Percentiles rank a stretch among this genome's conserved stretches.
Evolutionary conservation across 2,888 invertebrate species (phyloP).

Genomic region (Chrysolina oricalcia): DNA sequence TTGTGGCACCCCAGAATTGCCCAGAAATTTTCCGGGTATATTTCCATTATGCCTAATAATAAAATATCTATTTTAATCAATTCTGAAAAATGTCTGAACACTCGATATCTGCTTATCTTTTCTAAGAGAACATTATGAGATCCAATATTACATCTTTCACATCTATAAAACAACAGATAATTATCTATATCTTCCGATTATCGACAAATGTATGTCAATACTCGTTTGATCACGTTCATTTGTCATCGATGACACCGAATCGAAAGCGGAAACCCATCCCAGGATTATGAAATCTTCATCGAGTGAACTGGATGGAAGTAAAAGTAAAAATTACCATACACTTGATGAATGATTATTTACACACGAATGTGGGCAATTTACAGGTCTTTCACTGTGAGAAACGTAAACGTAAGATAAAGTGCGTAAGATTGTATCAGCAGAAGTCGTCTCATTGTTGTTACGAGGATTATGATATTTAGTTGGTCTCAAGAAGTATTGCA

Average conservation of each 20-base stretch:
- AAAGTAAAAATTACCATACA: conserved; percentile 21
- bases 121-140: no score
- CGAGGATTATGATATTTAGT: not conserved
- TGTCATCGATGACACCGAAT: not conserved
- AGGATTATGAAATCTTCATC: not conserved
- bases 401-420: not conserved
- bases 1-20: no score
- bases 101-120: no score
- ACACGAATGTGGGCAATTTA: not conserved
- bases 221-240: not conserved
- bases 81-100: no score
- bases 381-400: not conserved
- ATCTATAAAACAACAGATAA: no score
- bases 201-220: not conserved
- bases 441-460: not conserved
- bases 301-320: conserved; percentile 21
- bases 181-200: not conserved
- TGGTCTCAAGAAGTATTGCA: not conserved
- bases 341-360: not conserved
- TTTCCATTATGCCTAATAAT: no score
- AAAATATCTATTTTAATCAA: no score
- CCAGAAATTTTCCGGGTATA: no score
- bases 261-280: not conserved
- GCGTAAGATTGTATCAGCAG: not conserved
- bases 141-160: no score